Conservation (phyloP, 2,797 vertebrate genomes). For the Myoxocephalus aenaeus region DNA sequence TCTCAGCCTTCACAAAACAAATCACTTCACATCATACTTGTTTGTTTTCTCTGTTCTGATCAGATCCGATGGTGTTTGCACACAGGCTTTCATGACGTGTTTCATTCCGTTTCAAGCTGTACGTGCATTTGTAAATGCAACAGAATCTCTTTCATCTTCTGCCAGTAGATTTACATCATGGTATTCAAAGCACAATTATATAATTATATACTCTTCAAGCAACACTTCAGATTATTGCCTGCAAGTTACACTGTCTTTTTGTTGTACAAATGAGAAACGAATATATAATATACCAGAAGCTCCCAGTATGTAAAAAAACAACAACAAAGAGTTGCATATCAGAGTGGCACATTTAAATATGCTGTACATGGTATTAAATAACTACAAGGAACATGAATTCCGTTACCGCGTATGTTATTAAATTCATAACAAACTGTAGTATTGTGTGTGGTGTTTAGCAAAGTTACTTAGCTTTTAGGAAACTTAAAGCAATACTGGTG, state of each 20-base stretch:
- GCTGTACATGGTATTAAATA: not conserved
- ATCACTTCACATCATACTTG: not conserved
- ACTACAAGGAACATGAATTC: not conserved
- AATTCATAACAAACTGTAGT: not conserved
- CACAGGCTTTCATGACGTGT: not conserved
- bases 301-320: not conserved
- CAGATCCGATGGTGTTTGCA: not conserved
- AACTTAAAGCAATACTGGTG: not conserved
- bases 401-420: not conserved
- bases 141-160: conserved; percentile 11
- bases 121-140: not conserved
- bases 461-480: not conserved
- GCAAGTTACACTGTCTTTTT: conserved; percentile 1
- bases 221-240: not conserved
- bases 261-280: not conserved
- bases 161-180: conserved; percentile 1
- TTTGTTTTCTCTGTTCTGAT: not conserved
- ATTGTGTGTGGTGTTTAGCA: not conserved
- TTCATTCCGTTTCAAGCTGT: not conserved
- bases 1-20: not conserved
- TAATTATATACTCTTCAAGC: conserved; percentile 20
- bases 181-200: not conserved
- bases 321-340: not conserved
- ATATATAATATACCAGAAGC: not conserved
- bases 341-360: not conserved